These are phyloP conservation scores for Dendrolimus kikuchii DNA, from an alignment of 1,140 invertebrate species.

Conservation along the genomic window DNA sequence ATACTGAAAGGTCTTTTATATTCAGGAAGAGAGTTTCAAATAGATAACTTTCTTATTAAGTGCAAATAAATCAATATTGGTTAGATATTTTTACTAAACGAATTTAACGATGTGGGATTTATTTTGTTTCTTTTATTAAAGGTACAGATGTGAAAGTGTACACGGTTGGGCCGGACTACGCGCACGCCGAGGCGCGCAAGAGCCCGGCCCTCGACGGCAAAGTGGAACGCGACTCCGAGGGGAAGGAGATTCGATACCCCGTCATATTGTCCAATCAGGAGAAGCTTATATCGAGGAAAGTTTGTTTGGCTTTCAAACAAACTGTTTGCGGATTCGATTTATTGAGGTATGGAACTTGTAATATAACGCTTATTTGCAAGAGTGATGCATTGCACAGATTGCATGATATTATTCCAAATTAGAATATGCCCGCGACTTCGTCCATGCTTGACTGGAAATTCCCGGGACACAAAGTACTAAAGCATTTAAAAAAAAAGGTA, in stretches of 20 bases:
- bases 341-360: constrained; percentile 76
- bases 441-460: no score
- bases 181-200: constrained; percentile 98
- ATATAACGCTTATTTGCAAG: not conserved
- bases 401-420: no score
- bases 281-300: constrained; percentile 99
- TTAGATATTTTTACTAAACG: no score
- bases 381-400: no score
- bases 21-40: not conserved
- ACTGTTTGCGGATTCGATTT: constrained; percentile 99
- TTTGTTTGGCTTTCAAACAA: constrained; percentile 98
- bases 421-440: no score
- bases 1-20: not conserved
- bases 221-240: constrained; percentile 98
- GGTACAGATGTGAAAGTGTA: constrained; percentile 77
- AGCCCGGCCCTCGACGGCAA: constrained; percentile 98
- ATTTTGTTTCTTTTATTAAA: not conserved
- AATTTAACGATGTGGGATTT: no score
- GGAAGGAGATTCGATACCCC: constrained; percentile 98
- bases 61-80: no score
- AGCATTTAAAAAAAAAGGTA: no score
- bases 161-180: constrained; percentile 94
- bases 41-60: no score
- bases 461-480: no score
- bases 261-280: constrained; percentile 98